Evolutionary conservation across 2,888 invertebrate genomes (phyloP).

Genomic region (Barypeithes pellucidus): DNA sequence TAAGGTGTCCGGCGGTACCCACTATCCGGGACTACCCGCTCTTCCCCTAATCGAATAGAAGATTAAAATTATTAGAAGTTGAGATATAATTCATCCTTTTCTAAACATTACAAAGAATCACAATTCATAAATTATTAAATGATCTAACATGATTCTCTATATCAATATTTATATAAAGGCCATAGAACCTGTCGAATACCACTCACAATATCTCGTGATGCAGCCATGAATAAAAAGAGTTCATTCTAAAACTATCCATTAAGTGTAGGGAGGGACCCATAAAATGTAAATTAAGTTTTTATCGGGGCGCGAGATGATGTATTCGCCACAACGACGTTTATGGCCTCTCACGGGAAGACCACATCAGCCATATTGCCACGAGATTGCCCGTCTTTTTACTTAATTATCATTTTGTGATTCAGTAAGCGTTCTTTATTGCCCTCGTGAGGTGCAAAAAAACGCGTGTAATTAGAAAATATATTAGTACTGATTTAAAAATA

Average conservation of each 20-base stretch:
- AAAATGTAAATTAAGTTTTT: constrained; percentile 65
- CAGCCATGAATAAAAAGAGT: constrained; percentile 17
- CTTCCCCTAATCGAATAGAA: too few species aligned
- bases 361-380: constrained; percentile 30
- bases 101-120: too few species aligned
- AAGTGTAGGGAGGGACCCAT: constrained; percentile 61
- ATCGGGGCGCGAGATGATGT: constrained; percentile 64
- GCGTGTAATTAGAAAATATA: neutral
- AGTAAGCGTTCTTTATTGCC: constrained; percentile 21
- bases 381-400: constrained; percentile 27
- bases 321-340: constrained; percentile 61
- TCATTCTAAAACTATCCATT: constrained; percentile 51
- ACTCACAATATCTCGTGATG: neutral
- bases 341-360: constrained; percentile 47
- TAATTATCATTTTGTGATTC: constrained; percentile 36
- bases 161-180: neutral
- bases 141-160: too few species aligned
- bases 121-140: too few species aligned
- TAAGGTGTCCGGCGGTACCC: too few species aligned
- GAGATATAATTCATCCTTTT: too few species aligned
- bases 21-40: too few species aligned
- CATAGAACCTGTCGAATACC: neutral
- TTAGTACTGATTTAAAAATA: neutral
- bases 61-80: too few species aligned
- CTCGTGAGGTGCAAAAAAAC: constrained; percentile 7